These are phyloP conservation scores for Biston betularia DNA, from an alignment of 2,888 invertebrate genomes.

Conservation along the genomic window DNA sequence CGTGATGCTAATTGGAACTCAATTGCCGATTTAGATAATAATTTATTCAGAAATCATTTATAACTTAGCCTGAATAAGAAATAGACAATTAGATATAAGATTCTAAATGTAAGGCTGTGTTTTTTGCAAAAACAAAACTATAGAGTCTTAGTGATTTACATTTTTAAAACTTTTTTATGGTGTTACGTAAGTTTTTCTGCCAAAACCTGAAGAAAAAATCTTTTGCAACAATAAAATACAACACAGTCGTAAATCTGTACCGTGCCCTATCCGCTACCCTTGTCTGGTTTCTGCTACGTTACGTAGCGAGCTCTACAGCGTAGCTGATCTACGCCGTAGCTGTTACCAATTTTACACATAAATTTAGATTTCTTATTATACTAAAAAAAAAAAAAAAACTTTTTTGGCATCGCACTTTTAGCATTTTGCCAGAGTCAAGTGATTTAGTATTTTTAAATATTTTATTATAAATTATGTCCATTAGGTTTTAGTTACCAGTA, in stretches of 20 bases:
- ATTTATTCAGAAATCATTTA: no score
- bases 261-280: conserved; percentile 28
- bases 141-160: neutral
- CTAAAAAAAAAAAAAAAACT: no score
- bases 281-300: conserved; percentile 35
- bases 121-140: neutral
- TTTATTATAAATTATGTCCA: no score
- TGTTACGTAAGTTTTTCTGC: conserved; percentile 3
- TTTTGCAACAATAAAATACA: conserved; percentile 27
- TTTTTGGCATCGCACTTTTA: conserved; percentile 3
- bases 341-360: conserved; percentile 13
- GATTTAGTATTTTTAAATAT: no score
- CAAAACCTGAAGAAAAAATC: conserved; percentile 3
- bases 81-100: no score
- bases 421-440: neutral
- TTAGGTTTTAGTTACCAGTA: no score
- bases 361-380: conserved; percentile 27
- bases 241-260: conserved; percentile 28
- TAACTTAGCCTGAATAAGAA: no score
- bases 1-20: no score
- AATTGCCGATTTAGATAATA: no score
- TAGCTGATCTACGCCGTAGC: conserved; percentile 29
- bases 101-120: neutral
- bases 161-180: conserved; percentile 6
- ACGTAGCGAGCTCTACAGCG: conserved; percentile 25